Evolutionary conservation across 2,888 invertebrate genomes (phyloP).

Genomic region (Lottia scabra): DNA sequence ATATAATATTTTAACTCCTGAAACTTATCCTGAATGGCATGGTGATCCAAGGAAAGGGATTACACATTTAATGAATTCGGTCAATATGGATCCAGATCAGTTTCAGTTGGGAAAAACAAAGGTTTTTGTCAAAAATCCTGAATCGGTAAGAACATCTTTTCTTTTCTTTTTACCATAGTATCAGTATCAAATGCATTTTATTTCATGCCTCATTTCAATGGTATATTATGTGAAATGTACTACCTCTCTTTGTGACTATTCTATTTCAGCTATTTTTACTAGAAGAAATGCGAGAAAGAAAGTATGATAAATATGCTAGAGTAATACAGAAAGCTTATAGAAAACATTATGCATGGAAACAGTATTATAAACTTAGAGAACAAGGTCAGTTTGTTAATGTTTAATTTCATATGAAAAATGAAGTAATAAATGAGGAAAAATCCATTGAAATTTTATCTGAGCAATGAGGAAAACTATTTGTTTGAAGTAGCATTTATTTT

Average conservation of each 20-base stretch:
- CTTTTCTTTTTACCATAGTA: no score
- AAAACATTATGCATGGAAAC: conserved; percentile 75
- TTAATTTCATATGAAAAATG: neutral
- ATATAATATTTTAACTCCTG: conserved; percentile 76
- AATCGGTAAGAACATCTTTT: conserved; percentile 68
- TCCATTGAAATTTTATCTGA: no score
- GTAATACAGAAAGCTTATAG: conserved; percentile 78
- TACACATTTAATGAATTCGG: conserved; percentile 73
- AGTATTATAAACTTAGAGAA: conserved; percentile 74
- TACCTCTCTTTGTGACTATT: neutral
- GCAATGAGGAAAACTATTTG: no score
- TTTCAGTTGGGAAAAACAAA: conserved; percentile 78
- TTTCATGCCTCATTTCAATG: neutral
- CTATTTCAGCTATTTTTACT: conserved; percentile 76
- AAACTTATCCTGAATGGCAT: conserved; percentile 76
- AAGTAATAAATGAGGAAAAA: neutral
- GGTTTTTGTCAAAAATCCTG: conserved; percentile 78
- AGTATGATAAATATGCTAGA: conserved; percentile 77
- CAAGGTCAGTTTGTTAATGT: conserved; percentile 67
- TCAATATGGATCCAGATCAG: conserved; percentile 75
- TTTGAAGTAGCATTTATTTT: no score
- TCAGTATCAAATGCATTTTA: no score
- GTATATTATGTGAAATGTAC: neutral
- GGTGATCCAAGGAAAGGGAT: conserved; percentile 74
- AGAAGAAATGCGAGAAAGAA: conserved; percentile 78